Evolutionary conservation across 2,888 invertebrate genomes (phyloP).

Genomic region (Ennomos fuscantarius): DNA sequence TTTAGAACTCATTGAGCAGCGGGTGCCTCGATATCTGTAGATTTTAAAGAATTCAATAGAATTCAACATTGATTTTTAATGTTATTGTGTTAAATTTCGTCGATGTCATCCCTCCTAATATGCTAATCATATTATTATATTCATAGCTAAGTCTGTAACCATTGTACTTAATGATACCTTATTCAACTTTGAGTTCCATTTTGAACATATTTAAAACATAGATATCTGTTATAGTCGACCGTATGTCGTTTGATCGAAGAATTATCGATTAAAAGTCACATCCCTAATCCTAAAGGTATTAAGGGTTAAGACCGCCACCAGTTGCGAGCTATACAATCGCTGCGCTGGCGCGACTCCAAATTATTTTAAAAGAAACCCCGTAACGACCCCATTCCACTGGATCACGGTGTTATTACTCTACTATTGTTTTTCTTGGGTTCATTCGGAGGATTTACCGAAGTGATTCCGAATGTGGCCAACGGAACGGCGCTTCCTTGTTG

Average conservation of each 20-base stretch:
- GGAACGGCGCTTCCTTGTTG: slow-evolving; percentile 34
- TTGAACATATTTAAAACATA: too few relatives aligned
- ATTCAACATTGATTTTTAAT: too few relatives aligned
- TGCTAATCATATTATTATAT: too few relatives aligned
- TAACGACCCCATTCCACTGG: slow-evolving; percentile 66
- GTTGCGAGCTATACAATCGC: slow-evolving; percentile 63
- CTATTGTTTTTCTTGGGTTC: slow-evolving; percentile 48
- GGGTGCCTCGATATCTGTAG: too few relatives aligned
- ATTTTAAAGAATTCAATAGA: too few relatives aligned
- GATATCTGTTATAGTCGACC: too few relatives aligned
- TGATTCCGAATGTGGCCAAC: slow-evolving; percentile 32
- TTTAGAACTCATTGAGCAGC: too few relatives aligned
- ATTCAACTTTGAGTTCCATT: too few relatives aligned
- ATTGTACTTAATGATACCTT: too few relatives aligned
- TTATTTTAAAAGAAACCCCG: slow-evolving; percentile 78
- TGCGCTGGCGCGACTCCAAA: slow-evolving; percentile 72
- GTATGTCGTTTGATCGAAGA: not conserved
- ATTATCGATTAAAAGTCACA: slow-evolving; percentile 11
- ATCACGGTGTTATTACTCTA: slow-evolving; percentile 57
- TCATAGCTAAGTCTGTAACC: too few relatives aligned
- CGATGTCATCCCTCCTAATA: too few relatives aligned
- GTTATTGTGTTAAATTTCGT: too few relatives aligned
- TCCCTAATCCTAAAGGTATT: slow-evolving; percentile 48
- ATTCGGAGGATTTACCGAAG: slow-evolving; percentile 37
- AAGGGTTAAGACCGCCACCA: slow-evolving; percentile 75